Conservation (phyloP, 2,113 vertebrate genomes). For the Elaphurus davidianus region DNA sequence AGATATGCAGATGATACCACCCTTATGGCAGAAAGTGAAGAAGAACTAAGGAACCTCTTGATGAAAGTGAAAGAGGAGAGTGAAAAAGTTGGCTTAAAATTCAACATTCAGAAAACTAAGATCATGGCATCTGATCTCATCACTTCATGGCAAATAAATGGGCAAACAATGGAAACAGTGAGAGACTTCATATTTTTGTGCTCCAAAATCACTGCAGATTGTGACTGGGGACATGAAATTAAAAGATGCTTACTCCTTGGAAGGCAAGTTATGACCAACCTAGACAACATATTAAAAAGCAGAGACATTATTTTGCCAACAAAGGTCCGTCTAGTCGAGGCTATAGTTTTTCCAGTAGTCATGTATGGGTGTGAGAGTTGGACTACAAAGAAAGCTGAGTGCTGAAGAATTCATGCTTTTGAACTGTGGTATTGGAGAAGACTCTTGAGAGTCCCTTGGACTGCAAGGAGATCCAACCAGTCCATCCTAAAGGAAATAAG, state of each 20-base stretch:
- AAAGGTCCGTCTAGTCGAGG: rapidly evolving
- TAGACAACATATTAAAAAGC: background rate
- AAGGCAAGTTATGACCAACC: background rate
- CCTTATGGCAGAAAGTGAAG: background rate
- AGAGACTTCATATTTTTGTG: background rate
- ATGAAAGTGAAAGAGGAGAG: background rate
- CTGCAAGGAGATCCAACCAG: background rate
- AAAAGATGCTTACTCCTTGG: background rate
- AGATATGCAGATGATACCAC: background rate
- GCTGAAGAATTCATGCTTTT: rapidly evolving
- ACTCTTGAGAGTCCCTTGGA: background rate
- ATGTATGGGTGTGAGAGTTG: background rate
- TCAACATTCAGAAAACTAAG: background rate
- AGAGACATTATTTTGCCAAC: background rate
- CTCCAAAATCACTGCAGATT: background rate
- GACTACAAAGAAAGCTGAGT: background rate
- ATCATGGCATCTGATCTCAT: background rate
- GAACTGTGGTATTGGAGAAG: background rate
- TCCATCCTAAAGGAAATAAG: background rate
- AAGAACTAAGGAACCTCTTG: background rate
- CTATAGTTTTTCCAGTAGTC: background rate
- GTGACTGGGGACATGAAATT: background rate
- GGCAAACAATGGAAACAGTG: background rate
- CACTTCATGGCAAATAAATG: background rate
- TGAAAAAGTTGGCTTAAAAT: background rate